phyloP scores from a whole-genome alignment of 2,113 vertebrate genomes.

The Pteruthius melanotis region DNA sequence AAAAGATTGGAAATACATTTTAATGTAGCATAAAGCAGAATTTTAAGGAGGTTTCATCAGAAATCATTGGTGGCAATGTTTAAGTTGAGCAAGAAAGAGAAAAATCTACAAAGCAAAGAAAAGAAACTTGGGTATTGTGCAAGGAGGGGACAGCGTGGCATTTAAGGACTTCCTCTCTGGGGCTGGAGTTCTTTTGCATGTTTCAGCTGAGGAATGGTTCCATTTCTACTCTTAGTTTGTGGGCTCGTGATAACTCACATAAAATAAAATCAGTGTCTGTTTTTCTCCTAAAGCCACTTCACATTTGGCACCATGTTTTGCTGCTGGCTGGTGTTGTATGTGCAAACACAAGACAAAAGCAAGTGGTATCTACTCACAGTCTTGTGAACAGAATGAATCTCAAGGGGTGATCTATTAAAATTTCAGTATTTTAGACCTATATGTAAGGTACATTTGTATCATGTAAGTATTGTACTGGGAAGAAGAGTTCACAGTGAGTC shows the following conservation, averaged over 20 bases:
- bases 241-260: not conserved
- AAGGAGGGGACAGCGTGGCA: not conserved
- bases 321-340: not conserved
- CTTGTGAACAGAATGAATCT: not conserved
- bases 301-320: not conserved
- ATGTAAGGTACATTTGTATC: not conserved
- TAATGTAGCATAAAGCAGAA: not conserved
- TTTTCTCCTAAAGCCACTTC: not conserved
- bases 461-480: not conserved
- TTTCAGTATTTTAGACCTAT: not conserved
- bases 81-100: not conserved
- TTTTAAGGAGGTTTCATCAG: not conserved
- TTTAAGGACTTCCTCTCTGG: not conserved
- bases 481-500: not conserved
- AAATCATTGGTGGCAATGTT: not conserved
- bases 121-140: not conserved
- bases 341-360: rapidly evolving
- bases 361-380: not conserved
- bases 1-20: not conserved
- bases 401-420: not conserved
- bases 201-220: not conserved
- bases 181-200: not conserved
- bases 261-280: not conserved
- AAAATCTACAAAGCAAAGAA: not conserved
- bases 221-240: not conserved